Conservation (phyloP, 2,888 invertebrate species). For the Aspidiotus rigidus region DNA sequence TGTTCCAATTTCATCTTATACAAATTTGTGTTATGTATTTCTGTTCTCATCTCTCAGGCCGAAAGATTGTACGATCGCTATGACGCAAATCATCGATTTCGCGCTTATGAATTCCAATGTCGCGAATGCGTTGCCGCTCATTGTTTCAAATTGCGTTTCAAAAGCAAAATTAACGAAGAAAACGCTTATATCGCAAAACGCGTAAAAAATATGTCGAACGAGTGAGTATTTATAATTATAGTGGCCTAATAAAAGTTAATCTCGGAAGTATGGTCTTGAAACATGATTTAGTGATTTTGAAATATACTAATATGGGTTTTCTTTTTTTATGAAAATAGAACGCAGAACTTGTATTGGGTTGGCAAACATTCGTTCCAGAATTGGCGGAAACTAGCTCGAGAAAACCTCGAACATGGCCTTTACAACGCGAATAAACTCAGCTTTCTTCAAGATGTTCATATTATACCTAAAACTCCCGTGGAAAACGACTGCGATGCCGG, state of each 20-base stretch:
- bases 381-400: constrained; percentile 42
- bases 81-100: constrained; percentile 46
- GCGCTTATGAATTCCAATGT: constrained; percentile 42
- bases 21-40: neutral
- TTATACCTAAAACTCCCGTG: constrained; percentile 25
- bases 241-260: too few species aligned
- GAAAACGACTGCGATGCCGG: constrained; percentile 19
- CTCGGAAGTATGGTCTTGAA: too few species aligned
- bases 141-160: constrained; percentile 46
- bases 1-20: neutral
- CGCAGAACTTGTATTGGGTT: constrained; percentile 44
- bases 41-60: constrained; percentile 40
- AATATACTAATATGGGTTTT: neutral
- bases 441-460: constrained; percentile 20
- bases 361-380: constrained; percentile 49
- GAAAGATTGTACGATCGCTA: constrained; percentile 45
- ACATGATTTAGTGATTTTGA: constrained; percentile 11
- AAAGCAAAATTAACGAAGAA: constrained; percentile 47
- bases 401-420: constrained; percentile 27
- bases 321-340: neutral
- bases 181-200: constrained; percentile 43
- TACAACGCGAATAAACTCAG: constrained; percentile 1
- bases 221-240: constrained; percentile 9
- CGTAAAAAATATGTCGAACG: constrained; percentile 7
- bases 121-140: constrained; percentile 47